phyloP scores from a whole-genome alignment of 1,140 invertebrate species.

The Lepidurus packardi region DNA sequence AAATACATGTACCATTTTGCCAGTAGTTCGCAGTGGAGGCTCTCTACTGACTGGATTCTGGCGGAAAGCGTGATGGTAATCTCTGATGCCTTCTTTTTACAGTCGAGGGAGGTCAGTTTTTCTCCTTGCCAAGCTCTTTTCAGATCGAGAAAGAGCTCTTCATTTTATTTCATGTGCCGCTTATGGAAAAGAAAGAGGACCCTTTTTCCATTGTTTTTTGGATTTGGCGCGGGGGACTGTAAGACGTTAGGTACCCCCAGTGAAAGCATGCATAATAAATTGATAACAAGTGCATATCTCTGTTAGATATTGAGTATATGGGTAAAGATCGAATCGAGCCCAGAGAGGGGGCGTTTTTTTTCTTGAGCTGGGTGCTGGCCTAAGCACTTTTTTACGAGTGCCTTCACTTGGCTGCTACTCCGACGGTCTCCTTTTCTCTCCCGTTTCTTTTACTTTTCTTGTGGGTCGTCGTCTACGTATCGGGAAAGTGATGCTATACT shows the following conservation, averaged over 20 bases:
- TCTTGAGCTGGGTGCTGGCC: slow-evolving; percentile 11
- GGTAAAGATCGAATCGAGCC: not conserved
- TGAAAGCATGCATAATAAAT: slow-evolving; percentile 22
- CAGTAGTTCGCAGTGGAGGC: no score
- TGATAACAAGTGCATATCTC: slow-evolving; percentile 19
- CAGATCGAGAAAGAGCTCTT: slow-evolving; percentile 6
- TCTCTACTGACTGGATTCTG: no score
- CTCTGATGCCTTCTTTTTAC: not conserved
- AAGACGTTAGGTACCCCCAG: not conserved
- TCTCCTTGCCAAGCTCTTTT: not conserved
- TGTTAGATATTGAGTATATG: slow-evolving; percentile 3
- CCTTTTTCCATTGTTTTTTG: not conserved
- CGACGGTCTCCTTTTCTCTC: not conserved
- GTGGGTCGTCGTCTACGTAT: not conserved
- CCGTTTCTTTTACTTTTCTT: not conserved
- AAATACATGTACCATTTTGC: no score
- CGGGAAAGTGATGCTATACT: not conserved
- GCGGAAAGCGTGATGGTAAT: not conserved
- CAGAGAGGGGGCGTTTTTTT: not conserved
- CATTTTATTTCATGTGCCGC: not conserved
- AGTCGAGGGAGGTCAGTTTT: not conserved
- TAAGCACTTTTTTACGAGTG: slow-evolving; percentile 18
- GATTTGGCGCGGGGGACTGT: not conserved
- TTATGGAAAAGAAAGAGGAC: not conserved
- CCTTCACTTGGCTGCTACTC: slow-evolving; percentile 9